Evolutionary conservation across 2,888 invertebrate species (phyloP).

Genomic region (Leucophenga maculata): DNA sequence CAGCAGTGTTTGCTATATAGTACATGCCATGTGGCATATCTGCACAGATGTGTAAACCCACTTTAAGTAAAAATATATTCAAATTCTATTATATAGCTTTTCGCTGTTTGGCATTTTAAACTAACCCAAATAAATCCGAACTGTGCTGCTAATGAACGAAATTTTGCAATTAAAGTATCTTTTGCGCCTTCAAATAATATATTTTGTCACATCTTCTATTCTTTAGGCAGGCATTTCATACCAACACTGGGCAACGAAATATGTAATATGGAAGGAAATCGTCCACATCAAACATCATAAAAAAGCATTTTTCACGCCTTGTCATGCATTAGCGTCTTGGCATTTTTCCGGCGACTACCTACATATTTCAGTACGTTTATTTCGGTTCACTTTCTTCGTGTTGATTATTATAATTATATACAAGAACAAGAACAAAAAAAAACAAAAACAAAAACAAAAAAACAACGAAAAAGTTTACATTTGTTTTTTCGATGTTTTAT

Average conservation of each 20-base stretch:
- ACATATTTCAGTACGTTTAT: background rate
- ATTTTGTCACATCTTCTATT: too few species aligned
- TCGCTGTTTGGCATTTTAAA: too few species aligned
- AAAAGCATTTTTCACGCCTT: slow-evolving; percentile 65
- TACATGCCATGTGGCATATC: too few species aligned
- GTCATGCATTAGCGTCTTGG: slow-evolving; percentile 38
- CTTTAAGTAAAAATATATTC: too few species aligned
- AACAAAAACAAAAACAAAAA: background rate
- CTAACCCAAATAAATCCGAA: too few species aligned
- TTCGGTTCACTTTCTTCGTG: background rate
- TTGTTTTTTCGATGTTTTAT: slow-evolving; percentile 10
- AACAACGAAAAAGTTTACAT: slow-evolving; percentile 27
- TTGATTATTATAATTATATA: background rate
- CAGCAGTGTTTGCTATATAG: too few species aligned
- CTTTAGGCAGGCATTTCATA: too few species aligned
- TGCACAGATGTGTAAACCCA: too few species aligned
- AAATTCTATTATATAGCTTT: too few species aligned
- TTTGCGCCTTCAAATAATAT: too few species aligned
- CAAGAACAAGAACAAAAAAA: background rate
- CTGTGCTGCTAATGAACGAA: too few species aligned
- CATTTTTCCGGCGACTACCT: slow-evolving; percentile 31
- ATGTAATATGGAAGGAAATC: background rate
- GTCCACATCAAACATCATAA: slow-evolving; percentile 38
- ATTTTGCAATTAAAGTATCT: too few species aligned
- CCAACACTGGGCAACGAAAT: slow-evolving; percentile 42